Conservation (phyloP, 2,888 invertebrate species). For the Teinopalpus imperialis region DNA sequence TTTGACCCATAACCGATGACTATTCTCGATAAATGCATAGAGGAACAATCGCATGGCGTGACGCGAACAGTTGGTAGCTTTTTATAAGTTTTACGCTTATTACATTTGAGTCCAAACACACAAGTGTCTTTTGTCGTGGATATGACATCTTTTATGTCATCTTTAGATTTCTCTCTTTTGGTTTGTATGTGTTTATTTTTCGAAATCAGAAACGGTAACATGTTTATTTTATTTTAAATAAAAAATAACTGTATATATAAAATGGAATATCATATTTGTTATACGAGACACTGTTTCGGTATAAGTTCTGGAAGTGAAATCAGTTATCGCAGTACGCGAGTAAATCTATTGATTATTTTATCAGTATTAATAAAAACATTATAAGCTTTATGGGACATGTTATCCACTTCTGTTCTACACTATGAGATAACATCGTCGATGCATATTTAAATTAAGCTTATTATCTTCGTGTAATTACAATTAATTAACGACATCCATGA, state of each 20-base stretch:
- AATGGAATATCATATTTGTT: no score
- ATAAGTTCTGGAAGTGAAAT: background rate
- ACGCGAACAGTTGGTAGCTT: conserved; percentile 39
- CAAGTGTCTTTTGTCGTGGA: conserved; percentile 54
- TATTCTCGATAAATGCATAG: conserved; percentile 63
- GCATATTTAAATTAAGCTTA: background rate
- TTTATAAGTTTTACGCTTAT: conserved; percentile 46
- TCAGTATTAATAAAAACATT: background rate
- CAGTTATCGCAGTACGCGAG: background rate
- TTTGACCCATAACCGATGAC: conserved; percentile 59
- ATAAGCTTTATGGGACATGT: background rate
- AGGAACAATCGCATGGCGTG: conserved; percentile 55
- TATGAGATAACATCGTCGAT: background rate
- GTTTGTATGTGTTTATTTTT: conserved; percentile 61
- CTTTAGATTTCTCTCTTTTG: conserved; percentile 47
- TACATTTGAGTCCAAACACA: conserved; percentile 42
- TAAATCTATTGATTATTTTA: conserved; percentile 2
- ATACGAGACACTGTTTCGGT: background rate
- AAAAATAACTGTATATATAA: no score
- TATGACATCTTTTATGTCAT: conserved; percentile 40
- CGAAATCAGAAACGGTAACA: conserved; percentile 69
- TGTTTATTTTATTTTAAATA: conserved; percentile 30
- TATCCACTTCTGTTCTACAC: background rate
- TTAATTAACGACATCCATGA: no score
- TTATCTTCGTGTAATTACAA: no score